These are phyloP conservation scores for Trematomus bernacchii DNA, from an alignment of 2,797 vertebrate species.

Conservation along the genomic window DNA sequence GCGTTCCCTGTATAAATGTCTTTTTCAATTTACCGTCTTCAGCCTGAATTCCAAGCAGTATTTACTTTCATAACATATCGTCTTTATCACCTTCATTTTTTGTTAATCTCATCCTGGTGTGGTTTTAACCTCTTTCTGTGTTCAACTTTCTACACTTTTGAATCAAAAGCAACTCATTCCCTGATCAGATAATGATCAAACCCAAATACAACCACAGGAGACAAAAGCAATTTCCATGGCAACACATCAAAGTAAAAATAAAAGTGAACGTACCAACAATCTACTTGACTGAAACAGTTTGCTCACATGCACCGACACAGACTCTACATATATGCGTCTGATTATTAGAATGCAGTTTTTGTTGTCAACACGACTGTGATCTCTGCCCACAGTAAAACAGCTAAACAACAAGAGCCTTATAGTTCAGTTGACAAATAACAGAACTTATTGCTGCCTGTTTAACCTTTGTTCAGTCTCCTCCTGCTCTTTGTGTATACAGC, in stretches of 20 bases:
- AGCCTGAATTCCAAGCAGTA: background rate
- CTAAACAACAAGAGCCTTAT: background rate
- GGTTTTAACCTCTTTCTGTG: background rate
- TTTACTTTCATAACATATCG: background rate
- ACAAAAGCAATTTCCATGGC: conserved; percentile 40
- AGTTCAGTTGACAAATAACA: background rate
- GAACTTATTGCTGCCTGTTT: background rate
- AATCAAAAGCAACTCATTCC: conserved; percentile 35
- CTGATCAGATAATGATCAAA: conserved; percentile 7
- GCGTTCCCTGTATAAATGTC: background rate
- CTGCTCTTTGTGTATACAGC: background rate
- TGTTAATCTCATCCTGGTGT: background rate
- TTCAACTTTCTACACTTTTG: conserved; percentile 1
- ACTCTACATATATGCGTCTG: background rate
- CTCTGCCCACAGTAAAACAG: background rate
- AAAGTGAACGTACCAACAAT: background rate
- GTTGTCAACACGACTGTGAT: background rate
- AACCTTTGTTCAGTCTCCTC: too few species aligned
- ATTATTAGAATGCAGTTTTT: background rate
- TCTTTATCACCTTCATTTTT: background rate
- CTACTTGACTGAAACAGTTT: too few species aligned
- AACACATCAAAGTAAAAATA: conserved; percentile 40
- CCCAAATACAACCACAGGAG: background rate
- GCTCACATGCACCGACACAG: background rate
- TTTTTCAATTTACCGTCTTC: conserved; percentile 14